Evolutionary conservation across 35 echinoderm and acorn worm species (phyloP), one percentile per base, ranked within the genome.

Genomic region (Antedon bifida): DNA sequence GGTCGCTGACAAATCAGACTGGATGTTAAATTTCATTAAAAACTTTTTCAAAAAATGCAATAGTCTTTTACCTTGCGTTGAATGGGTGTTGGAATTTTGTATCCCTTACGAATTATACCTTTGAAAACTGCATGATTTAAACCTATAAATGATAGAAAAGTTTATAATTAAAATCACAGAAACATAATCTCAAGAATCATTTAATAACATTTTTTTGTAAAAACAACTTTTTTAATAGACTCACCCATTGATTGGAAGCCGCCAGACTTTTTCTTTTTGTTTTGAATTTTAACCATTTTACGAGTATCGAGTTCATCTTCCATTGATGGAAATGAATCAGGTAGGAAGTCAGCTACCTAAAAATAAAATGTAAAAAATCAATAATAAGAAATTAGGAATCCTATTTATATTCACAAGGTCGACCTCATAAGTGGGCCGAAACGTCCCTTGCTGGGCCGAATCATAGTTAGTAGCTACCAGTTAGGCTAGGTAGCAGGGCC

Each of bases 171-270:
- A 42, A 42, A 7, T 42, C 38, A 42, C 38, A 4, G 5, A 7
- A 42, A 7, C 38, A 4, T 14, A 42, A 14, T 7, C 4, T 42
- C 38, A 7, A 42, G 38, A 14, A 42, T 42, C 4, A 42, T 4
- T 42, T 42, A 42, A 42, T 7, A 7, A 42, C 38, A 42, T 42
- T 7, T 14, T 14, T 42, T 7, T 14, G 14, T 42, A 42, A 42
- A 42, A 42, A 42, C 38, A 42, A 42, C n/a, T n/a, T n/a, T n/a
- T n/a, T 42, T 42, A 42, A 42, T 14, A 42, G 14, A 77, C 92
- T 86, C 46, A 96, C 93, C 93, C 93, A 96, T 91, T 29, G 93
- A 92, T 82, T 96, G 93, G 45, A 96, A 96, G 21, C 93, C 93
- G 34, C 90, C 93, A 23, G 93, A 92, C 76, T 96, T 96, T 51